Evolutionary conservation across 2,113 vertebrate genomes (phyloP), one percentile per base, ranked within the genome.

Genomic region (Rhinogobius similis): DNA sequence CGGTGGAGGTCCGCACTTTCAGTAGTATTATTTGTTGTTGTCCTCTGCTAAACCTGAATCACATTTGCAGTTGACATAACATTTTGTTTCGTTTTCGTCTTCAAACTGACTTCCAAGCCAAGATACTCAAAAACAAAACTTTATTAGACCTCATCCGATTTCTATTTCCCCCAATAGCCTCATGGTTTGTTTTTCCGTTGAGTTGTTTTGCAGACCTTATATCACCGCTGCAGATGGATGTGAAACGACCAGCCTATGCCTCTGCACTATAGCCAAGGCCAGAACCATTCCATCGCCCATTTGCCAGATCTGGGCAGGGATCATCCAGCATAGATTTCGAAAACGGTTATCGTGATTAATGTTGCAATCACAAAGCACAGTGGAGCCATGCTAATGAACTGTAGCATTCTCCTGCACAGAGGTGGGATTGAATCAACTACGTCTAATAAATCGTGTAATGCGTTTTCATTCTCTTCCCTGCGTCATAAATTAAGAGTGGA

Each of bases 401-500:
- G 27, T 58, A 50, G 55, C 43, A 46, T 43, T 52, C 53, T 72
- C 66, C 24, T 46, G 12, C n/a, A 63, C 72, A 13, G 59, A 53
- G 52, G 52, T 52, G 50, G 46, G 44, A 38, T 67, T 5, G 5
- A 78, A 73, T 78, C 27, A 71, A 68, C 58, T 69, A 72, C 73
- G 56, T 67, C 71, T 48, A 53, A 56, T 70, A 56, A 41, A 85
- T 74, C 56, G 68, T 36, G 36, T 55, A 65, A 82, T 79, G 62
- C 65, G 64, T 73, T 67, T 61, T 70, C 50, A 36, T 56, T 36
- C n/a, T 68, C 67, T 55, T 64, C 66, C 41, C 58, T 80, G 59
- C 75, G 73, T 71, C 71, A 68, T 58, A 79, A 69, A 59, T 62
- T 58, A 63, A 81, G 64, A 68, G 70, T 59, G 59, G n/a, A 56